Evolutionary conservation across 2,797 vertebrate genomes (phyloP).

Genomic region (Cyprinodon diabolis): DNA sequence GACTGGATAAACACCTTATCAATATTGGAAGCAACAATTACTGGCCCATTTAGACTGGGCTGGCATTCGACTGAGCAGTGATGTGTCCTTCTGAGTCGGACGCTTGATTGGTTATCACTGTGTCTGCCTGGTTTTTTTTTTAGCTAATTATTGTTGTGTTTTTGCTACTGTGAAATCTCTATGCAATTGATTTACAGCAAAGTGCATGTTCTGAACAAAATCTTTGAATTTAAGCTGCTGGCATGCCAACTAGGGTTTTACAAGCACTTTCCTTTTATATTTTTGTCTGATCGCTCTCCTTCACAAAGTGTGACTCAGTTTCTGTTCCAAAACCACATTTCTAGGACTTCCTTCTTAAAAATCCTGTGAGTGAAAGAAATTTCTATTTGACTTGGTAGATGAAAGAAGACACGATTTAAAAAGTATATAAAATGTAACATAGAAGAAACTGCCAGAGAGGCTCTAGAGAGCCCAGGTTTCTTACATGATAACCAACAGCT

Average conservation of each 20-base stretch:
- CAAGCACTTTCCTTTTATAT: conserved; percentile 28
- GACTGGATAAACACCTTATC: conserved; percentile 58
- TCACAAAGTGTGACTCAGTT: conserved; percentile 10
- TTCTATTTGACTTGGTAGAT: conserved; percentile 37
- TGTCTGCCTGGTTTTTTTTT: conserved; percentile 56
- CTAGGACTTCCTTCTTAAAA: conserved; percentile 15
- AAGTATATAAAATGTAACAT: conserved; percentile 52
- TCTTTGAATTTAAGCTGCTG: conserved; percentile 28
- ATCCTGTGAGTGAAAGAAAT: conserved; percentile 46
- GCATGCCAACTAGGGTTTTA: conserved; percentile 22
- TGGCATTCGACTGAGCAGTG: conserved; percentile 56
- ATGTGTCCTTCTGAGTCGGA: conserved; percentile 55
- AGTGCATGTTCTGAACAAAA: conserved; percentile 49
- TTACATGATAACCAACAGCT: conserved; percentile 47
- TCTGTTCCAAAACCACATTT: conserved; percentile 18
- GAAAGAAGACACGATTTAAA: conserved; percentile 37
- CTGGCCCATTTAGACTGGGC: conserved; percentile 52
- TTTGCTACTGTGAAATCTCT: conserved; percentile 48
- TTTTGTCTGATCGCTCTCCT: conserved; percentile 12
- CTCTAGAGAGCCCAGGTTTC: conserved; percentile 38
- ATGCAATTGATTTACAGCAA: conserved; percentile 46
- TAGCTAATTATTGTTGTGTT: conserved; percentile 56
- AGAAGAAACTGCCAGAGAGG: conserved; percentile 43
- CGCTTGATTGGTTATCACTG: conserved; percentile 68
- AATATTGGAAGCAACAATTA: conserved; percentile 72